Percentiles rank a stretch among this genome's conserved stretches.
Conservation (phyloP, 2,113 vertebrate species). For the Hippoglossus stenolepis region DNA sequence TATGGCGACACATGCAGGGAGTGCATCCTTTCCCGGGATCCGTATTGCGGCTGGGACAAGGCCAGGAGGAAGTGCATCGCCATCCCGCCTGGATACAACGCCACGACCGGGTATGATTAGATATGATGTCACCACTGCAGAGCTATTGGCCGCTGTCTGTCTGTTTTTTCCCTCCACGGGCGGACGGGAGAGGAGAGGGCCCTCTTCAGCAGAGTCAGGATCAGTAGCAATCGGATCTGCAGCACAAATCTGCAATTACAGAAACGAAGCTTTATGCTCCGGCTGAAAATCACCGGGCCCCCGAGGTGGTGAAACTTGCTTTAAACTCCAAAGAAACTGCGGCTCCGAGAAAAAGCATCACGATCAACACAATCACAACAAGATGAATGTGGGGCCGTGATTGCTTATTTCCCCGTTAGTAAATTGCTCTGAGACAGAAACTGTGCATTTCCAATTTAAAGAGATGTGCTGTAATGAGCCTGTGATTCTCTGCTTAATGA, state of each 20-base stretch:
- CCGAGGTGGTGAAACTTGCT: neutral
- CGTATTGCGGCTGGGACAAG: slow-evolving; percentile 86
- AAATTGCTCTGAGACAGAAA: neutral
- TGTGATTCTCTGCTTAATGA: slow-evolving; percentile 3
- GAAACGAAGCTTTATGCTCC: neutral
- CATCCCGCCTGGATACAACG: slow-evolving; percentile 77
- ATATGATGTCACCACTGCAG: slow-evolving; percentile 38
- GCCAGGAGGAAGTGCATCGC: slow-evolving; percentile 77
- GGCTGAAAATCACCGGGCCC: neutral
- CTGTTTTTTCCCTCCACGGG: neutral
- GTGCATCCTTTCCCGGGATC: slow-evolving; percentile 85
- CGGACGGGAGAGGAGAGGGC: neutral
- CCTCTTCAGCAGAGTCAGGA: neutral
- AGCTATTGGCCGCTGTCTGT: neutral
- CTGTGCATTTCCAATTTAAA: slow-evolving; percentile 9
- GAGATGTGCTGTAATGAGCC: neutral
- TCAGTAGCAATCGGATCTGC: neutral
- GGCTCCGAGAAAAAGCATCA: neutral
- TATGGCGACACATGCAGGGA: slow-evolving; percentile 85
- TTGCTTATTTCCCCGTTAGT: neutral
- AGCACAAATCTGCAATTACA: neutral
- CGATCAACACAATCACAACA: too few relatives aligned
- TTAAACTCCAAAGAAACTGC: neutral
- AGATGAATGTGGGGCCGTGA: neutral
- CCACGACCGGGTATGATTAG: slow-evolving; percentile 76